Percentiles rank a stretch among this genome's conserved stretches.
These are phyloP conservation scores for Leucophenga montana DNA, from an alignment of 2,888 invertebrate genomes.

Conservation along the genomic window DNA sequence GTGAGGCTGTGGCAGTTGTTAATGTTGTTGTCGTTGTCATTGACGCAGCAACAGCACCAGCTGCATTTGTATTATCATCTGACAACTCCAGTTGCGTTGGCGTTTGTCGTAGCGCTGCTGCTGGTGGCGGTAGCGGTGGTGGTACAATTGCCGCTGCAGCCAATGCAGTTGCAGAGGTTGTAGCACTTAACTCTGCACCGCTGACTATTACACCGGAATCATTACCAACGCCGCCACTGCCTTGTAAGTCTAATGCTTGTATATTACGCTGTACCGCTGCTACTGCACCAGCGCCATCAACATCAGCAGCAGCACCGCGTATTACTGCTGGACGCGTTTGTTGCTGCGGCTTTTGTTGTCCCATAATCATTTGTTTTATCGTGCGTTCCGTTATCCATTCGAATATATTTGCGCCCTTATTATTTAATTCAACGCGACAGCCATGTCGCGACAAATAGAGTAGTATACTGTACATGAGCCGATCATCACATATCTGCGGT, in stretches of 20 bases:
- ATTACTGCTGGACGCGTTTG: background rate
- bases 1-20: slow-evolving; percentile 37
- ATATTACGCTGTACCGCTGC: slow-evolving; percentile 48
- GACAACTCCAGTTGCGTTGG: slow-evolving; percentile 38
- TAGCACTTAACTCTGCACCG: background rate
- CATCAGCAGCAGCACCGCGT: background rate
- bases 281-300: slow-evolving; percentile 29
- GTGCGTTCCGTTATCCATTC: slow-evolving; percentile 77
- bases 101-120: slow-evolving; percentile 23
- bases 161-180: slow-evolving; percentile 32
- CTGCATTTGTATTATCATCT: slow-evolving; percentile 20
- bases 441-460: slow-evolving; percentile 82
- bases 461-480: slow-evolving; percentile 80
- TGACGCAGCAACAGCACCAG: slow-evolving; percentile 21
- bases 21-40: slow-evolving; percentile 32
- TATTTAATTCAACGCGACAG: slow-evolving; percentile 77
- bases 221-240: slow-evolving; percentile 25
- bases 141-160: slow-evolving; percentile 35
- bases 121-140: slow-evolving; percentile 38
- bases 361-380: slow-evolving; percentile 69
- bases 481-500: slow-evolving; percentile 72
- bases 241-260: slow-evolving; percentile 51
- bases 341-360: slow-evolving; percentile 54
- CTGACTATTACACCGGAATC: slow-evolving; percentile 12
- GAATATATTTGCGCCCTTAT: slow-evolving; percentile 81